A percentile compares a stretch with the other conserved stretches of the same genome.
phyloP scores from a whole-genome alignment of 2,797 vertebrate species.

The Phalanger gymnotis region DNA sequence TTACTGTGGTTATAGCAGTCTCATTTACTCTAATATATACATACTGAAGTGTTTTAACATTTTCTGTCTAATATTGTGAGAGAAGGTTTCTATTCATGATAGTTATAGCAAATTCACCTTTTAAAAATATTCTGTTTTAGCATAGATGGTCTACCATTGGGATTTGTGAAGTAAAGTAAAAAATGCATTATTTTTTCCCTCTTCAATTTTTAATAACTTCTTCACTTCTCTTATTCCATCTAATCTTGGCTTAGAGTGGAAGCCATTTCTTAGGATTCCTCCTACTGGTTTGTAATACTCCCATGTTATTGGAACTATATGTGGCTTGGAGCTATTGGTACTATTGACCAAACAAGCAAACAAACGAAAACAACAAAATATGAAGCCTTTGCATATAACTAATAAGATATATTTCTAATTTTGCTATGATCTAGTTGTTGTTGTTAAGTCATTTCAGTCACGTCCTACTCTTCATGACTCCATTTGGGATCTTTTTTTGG shows the following conservation, averaged over 20 bases:
- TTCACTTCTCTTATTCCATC: not conserved
- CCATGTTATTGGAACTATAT: not conserved
- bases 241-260: not conserved
- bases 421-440: not conserved
- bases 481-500: not conserved
- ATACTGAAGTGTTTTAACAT: not conserved
- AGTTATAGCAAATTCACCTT: not conserved
- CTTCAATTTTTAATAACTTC: not conserved
- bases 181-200: not conserved
- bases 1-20: not conserved
- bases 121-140: not conserved
- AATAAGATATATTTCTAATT: not conserved
- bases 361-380: not conserved
- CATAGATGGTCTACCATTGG: not conserved
- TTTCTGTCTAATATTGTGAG: not conserved
- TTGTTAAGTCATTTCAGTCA: not conserved
- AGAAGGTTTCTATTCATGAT: not conserved
- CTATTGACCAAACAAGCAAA: not conserved
- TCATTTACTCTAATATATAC: not conserved
- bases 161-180: not conserved
- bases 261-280: not conserved
- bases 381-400: not conserved
- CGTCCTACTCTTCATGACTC: not conserved
- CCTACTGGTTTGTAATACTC: not conserved
- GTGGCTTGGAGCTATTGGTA: not conserved